Evolutionary conservation across 2,888 invertebrate species (phyloP), one percentile per base, ranked within the genome.

Genomic region (Stenoptilia bipunctidactyla): DNA sequence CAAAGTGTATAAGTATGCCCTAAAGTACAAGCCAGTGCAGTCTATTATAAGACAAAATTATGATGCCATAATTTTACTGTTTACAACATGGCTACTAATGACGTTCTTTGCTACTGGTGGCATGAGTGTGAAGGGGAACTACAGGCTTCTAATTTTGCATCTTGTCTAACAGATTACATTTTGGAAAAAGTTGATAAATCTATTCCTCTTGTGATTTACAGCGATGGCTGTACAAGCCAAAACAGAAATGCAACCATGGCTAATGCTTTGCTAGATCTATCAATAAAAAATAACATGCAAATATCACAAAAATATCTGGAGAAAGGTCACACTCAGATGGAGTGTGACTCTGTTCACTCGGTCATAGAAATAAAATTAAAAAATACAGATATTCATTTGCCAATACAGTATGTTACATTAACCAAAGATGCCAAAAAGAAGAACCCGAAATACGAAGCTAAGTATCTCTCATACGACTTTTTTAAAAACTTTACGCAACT

Each of bases 1-100:
- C 42, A 42, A 15, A 39, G 36, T 36, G 39, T 42, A 27, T 41
- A 49, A 37, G 27, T 49, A 47, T 46, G 45, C 25, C 45, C 44
- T 15, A 39, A 44, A 37, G 42, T 40, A 40, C 34, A 44, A 47
- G 34, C 40, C 27, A 20, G 20, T 8, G 20, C 8, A 8, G 20
- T 20, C 8, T 20, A 20, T 20, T 43, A 37, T 35, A 43, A 43
- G 14, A 41, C 40, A 38, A 43, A 43, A 37, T 34, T 43, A 30
- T 41, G 37, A 27, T 41, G 37, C 36, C 40, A 40, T 36, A 40
- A 40, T 40, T 37, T 43, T 37, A 43, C 37, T 15, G 33, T 43
- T 38, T 43, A 40, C n/a, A n/a, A n/a, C n/a, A n/a, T 41, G 27
- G 40, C 38, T 15, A 43, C 15, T 38, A 33, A 44, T 20, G 35